These are phyloP conservation scores for Sorex fumeus DNA, from an alignment of 2,113 vertebrate genomes.

Conservation along the genomic window DNA sequence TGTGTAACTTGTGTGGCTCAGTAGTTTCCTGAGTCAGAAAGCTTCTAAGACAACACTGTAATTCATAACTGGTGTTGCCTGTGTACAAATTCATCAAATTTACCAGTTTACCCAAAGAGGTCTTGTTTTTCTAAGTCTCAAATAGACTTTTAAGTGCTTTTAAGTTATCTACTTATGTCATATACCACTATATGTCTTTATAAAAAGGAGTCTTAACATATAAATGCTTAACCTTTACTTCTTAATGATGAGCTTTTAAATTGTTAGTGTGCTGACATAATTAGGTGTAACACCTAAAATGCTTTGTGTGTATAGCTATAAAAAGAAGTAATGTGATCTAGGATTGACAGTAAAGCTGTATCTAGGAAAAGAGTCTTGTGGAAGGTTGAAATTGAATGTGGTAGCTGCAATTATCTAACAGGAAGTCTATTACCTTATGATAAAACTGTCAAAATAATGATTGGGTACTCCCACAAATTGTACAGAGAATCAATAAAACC, in stretches of 20 bases:
- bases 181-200: conserved; percentile 70
- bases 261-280: conserved; percentile 83
- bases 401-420: conserved; percentile 87
- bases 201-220: conserved; percentile 80
- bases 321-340: conserved; percentile 82
- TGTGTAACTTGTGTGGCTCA: neutral
- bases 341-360: conserved; percentile 80
- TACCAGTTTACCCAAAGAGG: neutral
- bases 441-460: conserved; percentile 90
- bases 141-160: conserved; percentile 55
- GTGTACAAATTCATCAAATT: conserved; percentile 45
- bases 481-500: conserved; percentile 87
- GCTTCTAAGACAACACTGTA: conserved; percentile 1
- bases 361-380: conserved; percentile 81
- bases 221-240: conserved; percentile 83
- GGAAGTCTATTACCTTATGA: conserved; percentile 89
- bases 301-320: conserved; percentile 81
- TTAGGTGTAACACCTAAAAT: conserved; percentile 80
- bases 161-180: conserved; percentile 72
- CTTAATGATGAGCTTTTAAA: conserved; percentile 84
- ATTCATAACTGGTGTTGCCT: neutral
- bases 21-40: conserved; percentile 51
- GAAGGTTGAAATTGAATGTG: conserved; percentile 84
- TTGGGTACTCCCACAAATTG: conserved; percentile 86
- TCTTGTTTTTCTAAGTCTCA: conserved; percentile 48